phyloP scores from a whole-genome alignment of 2,797 vertebrate genomes.

The Delichon dasypus region DNA sequence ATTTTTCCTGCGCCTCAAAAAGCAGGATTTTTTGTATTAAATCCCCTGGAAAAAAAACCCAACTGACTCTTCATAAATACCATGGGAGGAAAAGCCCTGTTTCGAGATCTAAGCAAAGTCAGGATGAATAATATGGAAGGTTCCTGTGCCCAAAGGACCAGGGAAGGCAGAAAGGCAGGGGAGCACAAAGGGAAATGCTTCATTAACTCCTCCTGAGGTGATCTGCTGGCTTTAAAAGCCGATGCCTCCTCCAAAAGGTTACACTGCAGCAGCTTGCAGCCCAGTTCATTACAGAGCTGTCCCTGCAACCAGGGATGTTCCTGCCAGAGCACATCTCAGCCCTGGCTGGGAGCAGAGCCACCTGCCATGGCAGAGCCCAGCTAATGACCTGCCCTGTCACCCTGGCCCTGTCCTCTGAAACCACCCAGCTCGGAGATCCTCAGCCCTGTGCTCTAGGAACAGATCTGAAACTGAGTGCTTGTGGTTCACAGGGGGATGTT shows the following conservation, averaged over 20 bases:
- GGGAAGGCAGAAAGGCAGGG: background rate
- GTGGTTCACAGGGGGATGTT: accelerated
- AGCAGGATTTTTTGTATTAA: background rate
- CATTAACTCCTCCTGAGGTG: background rate
- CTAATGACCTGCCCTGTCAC: background rate
- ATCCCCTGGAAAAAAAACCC: background rate
- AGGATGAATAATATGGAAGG: background rate
- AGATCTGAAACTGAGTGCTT: background rate
- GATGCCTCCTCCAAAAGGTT: background rate
- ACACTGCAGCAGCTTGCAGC: background rate
- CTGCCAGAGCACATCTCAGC: background rate
- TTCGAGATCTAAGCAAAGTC: background rate
- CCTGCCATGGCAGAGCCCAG: background rate
- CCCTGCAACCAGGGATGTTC: background rate
- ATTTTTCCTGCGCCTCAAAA: background rate
- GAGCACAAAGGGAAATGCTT: background rate
- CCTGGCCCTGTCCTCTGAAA: background rate
- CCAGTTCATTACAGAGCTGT: background rate
- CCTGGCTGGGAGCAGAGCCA: background rate
- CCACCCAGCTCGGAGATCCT: background rate
- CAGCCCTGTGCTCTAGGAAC: background rate
- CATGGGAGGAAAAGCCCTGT: background rate
- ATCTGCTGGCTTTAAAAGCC: background rate
- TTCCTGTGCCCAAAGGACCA: background rate
- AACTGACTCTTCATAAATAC: background rate